phyloP scores from a whole-genome alignment of 2,888 invertebrate genomes.

The Caenorhabditis imperialis region DNA sequence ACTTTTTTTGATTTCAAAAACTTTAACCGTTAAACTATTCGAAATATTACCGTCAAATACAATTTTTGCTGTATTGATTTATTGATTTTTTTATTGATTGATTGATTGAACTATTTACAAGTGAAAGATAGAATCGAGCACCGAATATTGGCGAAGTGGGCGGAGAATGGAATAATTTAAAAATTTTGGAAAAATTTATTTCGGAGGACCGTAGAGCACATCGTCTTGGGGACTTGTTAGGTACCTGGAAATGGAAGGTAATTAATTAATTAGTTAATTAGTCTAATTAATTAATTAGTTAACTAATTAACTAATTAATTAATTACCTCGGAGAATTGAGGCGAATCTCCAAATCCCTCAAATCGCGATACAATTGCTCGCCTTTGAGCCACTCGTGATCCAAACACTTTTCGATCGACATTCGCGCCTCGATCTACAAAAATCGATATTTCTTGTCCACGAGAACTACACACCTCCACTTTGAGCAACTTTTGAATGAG shows the following conservation, averaged over 20 bases:
- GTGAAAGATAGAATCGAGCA: too few species aligned
- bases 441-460: neutral
- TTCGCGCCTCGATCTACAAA: constrained; percentile 75
- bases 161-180: neutral
- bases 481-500: constrained; percentile 96
- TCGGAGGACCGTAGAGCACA: constrained; percentile 47
- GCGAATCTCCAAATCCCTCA: constrained; percentile 71
- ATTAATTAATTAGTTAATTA: too few species aligned
- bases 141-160: constrained; percentile 1
- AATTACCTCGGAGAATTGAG: constrained; percentile 57
- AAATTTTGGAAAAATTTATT: neutral
- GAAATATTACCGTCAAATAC: too few species aligned
- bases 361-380: constrained; percentile 71
- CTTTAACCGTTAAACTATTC: too few species aligned
- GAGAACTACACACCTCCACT: constrained; percentile 81
- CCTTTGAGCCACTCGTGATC: constrained; percentile 76
- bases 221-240: constrained; percentile 63
- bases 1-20: too few species aligned
- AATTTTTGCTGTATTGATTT: too few species aligned
- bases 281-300: neutral
- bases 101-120: too few species aligned
- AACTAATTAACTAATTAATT: neutral
- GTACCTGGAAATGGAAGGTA: constrained; percentile 56
- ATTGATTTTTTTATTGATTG: too few species aligned
- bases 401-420: constrained; percentile 76